Base-by-base conservation (phyloP, 2,888 invertebrate genomes). In the Caenorhabditis panamensis region DNA sequence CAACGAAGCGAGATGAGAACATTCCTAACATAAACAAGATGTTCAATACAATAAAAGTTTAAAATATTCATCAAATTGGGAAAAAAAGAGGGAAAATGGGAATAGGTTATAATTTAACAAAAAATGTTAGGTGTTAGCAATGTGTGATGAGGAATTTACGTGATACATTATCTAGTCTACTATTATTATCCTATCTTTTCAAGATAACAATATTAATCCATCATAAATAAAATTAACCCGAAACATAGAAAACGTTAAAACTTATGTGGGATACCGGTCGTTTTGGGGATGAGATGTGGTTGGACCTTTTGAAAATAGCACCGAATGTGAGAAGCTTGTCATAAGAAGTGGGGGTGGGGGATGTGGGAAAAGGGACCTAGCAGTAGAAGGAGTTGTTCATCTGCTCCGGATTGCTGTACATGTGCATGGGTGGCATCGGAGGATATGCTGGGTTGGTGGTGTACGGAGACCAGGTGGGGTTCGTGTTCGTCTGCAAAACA, bases 161-260 rank as follows among this genome's bases (percentile, higher is more conserved):
- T n/a, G n/a, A n/a, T n/a, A n/a, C n/a, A n/a, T n/a, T n/a, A n/a
- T n/a, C n/a, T n/a, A n/a, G n/a, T n/a, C n/a, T 47, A 47, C 47
- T 47, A 51, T 67, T 59, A 71, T 59, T 71, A 71, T 36, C 44
- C 69, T 63, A 72, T 63, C 56, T 54, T 53, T 72, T 53, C 62
- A 53, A 63, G 56, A 47, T 71, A 24, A 69, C 68, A 44, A 69
- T 26, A 62, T 62, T 71, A 71, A 24, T 62, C 62, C 2, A 47
- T 47, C 37, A 71, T 51, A 71, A 71, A 69, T n/a, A 69, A 20
- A 41, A 47, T 24, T 54, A 18, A 71, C 71, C 71, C 62, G 62
- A 62, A 71, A 62, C 22, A 61, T 16, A 36, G n/a, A 36, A 11
- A 44, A 62, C 13, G n/a, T 47, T 47, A 49, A 49, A 41, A 56